A percentile compares a stretch with the other conserved stretches of the same genome.
Conservation (phyloP, 2,113 vertebrate species). For the Gracilinanus agilis region DNA sequence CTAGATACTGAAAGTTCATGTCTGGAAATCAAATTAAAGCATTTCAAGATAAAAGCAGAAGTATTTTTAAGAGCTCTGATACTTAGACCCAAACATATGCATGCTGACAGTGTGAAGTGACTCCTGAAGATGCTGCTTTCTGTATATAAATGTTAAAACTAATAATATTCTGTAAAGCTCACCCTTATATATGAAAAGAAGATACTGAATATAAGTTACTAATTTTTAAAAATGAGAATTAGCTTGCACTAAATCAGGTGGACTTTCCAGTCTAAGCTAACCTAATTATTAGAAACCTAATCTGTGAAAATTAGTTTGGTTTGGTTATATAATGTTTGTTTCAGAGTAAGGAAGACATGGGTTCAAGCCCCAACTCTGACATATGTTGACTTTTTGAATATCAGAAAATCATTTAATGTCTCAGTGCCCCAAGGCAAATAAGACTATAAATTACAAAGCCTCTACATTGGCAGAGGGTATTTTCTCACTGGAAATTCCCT, state of each 20-base stretch:
- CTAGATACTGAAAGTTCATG: conserved; percentile 9
- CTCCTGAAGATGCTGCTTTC: neutral
- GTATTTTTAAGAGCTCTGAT: conserved; percentile 1
- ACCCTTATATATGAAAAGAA: neutral
- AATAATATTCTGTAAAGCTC: neutral
- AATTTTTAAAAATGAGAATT: neutral
- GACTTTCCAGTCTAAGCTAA: neutral
- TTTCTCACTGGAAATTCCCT: neutral
- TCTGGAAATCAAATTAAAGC: conserved; percentile 27
- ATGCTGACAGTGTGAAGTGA: neutral
- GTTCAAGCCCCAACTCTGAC: neutral
- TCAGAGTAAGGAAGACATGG: neutral
- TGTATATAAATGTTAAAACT: neutral
- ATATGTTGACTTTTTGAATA: neutral
- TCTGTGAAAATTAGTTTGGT: neutral
- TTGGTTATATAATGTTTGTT: neutral
- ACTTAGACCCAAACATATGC: neutral
- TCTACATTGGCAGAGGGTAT: neutral
- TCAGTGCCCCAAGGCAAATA: neutral
- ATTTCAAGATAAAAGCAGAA: conserved; percentile 12
- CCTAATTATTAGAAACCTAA: neutral
- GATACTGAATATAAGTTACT: neutral
- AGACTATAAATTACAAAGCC: neutral
- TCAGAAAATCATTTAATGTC: neutral
- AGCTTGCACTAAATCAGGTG: neutral